Evolutionary conservation across 2,888 invertebrate genomes (phyloP).

Genomic region (Ecdyonurus torrentis): DNA sequence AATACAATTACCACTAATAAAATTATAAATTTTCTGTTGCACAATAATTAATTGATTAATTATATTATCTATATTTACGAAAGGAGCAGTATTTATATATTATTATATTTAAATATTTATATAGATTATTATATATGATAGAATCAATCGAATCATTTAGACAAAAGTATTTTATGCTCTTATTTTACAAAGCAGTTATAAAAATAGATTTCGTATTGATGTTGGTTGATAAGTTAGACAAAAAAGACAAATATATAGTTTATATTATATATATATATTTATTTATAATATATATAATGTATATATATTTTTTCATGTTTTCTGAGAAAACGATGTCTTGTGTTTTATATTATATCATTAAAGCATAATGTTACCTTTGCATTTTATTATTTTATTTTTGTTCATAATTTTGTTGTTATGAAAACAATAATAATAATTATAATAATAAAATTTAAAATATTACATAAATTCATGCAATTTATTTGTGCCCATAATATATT

Average conservation of each 20-base stretch:
- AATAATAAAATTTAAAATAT: background rate
- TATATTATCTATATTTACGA: background rate
- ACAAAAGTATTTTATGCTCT: too few species aligned
- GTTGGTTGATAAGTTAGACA: background rate
- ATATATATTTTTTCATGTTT: too few species aligned
- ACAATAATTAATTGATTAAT: too few species aligned
- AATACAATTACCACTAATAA: background rate
- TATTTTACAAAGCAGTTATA: background rate
- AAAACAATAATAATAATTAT: background rate
- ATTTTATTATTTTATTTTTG: background rate
- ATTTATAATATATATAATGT: too few species aligned
- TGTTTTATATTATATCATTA: background rate
- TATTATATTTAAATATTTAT: too few species aligned
- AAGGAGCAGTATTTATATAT: background rate
- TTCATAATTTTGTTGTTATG: too few species aligned
- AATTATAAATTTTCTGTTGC: too few species aligned
- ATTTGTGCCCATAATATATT: background rate
- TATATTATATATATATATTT: too few species aligned
- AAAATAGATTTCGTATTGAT: background rate
- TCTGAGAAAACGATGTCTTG: background rate
- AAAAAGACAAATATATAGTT: background rate
- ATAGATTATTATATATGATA: too few species aligned
- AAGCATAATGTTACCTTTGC: constrained; percentile 1
- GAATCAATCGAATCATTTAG: too few species aligned
- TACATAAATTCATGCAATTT: background rate